Evolutionary conservation across 1,140 invertebrate species (phyloP), one percentile per base, ranked within the genome.

Genomic region (Drosophila pandora): DNA sequence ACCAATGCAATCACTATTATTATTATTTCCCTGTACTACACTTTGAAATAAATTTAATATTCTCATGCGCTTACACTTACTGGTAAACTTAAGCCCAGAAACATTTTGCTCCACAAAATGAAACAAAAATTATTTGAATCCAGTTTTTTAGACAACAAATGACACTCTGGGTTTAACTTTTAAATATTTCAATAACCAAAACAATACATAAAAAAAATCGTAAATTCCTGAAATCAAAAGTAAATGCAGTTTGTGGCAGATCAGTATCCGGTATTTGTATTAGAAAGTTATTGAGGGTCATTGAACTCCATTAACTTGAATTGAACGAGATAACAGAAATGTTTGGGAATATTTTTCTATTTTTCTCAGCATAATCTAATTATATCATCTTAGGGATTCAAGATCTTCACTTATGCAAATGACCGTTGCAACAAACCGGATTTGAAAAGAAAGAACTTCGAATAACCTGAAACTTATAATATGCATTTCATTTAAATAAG

Each of bases 401-500:
- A 52, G 13, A 10, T 30, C n/a, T 9, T 55, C 2, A 37, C 10
- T 12, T 68, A 68, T 56, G 22, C 21, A 53, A 65, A 68, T 68
- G 49, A 39, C 30, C 8, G n/a, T 30, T 56, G 62, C 49, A 55
- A 10, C 30, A 53, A 55, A 69, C 65, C 49, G 22, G 65, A 45
- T 69, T 37, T 30, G 3, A 1, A 13, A 13, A 43, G 17, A 32
- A 30, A 41, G 3, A 37, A 7, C 22, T 7, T 6, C 4, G 17
- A 17, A 17, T 17, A 21, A 45, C 41, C 22, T 8, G 28, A 28
- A 34, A 37, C 34, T 22, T 5, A 7, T 9, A 2, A 23, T 58
- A 30, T 32, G 13, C 60, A 62, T 23, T 30, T 58, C 0, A 68
- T 68, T 68, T 54, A 54, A 53, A 70, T 45, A 59, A 61, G 37